These are phyloP conservation scores for Nyctalus aviator DNA, from an alignment of 2,797 vertebrate species.

Conservation along the genomic window DNA sequence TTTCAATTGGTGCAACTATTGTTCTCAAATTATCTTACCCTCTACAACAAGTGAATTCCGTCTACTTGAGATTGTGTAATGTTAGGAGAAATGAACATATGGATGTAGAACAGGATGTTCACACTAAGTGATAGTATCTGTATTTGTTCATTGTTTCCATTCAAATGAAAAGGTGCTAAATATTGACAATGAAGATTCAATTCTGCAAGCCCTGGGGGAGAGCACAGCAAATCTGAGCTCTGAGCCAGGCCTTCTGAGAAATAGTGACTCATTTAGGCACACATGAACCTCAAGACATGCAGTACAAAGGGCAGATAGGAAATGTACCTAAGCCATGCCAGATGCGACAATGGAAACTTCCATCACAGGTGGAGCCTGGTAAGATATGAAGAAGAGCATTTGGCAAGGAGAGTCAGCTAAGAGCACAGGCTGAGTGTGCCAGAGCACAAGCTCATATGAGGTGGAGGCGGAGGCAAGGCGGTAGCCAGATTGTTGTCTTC, in stretches of 20 bases:
- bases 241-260: neutral
- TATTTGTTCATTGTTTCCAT: neutral
- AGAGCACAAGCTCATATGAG: rapidly evolving
- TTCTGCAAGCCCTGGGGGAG: neutral
- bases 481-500: neutral
- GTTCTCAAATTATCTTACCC: neutral
- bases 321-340: neutral
- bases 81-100: neutral
- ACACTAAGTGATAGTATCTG: neutral
- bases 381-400: neutral
- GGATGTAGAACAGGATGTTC: neutral
- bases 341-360: neutral
- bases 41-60: neutral
- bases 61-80: neutral
- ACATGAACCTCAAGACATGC: neutral
- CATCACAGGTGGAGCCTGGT: neutral
- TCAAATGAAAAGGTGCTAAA: neutral
- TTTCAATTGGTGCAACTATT: neutral
- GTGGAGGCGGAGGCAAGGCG: rapidly evolving
- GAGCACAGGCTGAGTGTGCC: neutral
- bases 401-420: too few relatives aligned
- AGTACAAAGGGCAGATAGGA: neutral
- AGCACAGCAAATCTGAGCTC: neutral
- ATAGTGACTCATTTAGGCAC: neutral
- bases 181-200: neutral